Percentiles rank a stretch among this genome's conserved stretches.
phyloP scores from a whole-genome alignment of 2,797 vertebrate genomes.

The Petrocephalus schoutedeni region DNA sequence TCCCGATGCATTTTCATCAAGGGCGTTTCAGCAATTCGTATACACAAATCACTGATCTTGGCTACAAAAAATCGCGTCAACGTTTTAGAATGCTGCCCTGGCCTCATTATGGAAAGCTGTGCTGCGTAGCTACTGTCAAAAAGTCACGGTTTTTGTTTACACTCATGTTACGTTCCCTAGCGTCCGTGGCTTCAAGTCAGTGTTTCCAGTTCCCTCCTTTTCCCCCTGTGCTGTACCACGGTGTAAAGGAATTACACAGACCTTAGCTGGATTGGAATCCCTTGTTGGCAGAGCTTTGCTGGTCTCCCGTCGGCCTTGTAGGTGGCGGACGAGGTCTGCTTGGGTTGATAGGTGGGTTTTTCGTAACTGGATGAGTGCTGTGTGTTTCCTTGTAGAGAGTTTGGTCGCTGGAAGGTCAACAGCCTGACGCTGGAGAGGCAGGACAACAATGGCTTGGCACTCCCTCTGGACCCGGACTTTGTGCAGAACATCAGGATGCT shows the following conservation, averaged over 20 bases:
- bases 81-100: not conserved
- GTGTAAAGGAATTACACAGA: not conserved
- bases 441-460: constrained; percentile 72
- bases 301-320: not conserved
- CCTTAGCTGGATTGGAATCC: not conserved
- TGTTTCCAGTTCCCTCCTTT: not conserved
- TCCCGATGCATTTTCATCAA: constrained; percentile 11
- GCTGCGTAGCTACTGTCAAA: not conserved
- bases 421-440: constrained; percentile 86
- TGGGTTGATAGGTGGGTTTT: not conserved
- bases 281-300: not conserved
- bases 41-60: constrained; percentile 1
- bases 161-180: not conserved
- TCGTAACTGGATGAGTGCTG: not conserved
- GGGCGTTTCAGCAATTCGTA: not conserved
- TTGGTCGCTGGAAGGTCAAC: constrained; percentile 98
- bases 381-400: constrained; percentile 73
- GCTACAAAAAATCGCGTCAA: not conserved
- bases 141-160: not conserved
- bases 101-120: not conserved
- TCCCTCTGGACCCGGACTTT: constrained; percentile 92
- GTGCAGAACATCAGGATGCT: constrained; percentile 83
- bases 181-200: not conserved
- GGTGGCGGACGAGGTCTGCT: not conserved
- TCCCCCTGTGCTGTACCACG: not conserved